Conservation (phyloP, 2,888 invertebrate species). For the Synergus gifuensis region DNA sequence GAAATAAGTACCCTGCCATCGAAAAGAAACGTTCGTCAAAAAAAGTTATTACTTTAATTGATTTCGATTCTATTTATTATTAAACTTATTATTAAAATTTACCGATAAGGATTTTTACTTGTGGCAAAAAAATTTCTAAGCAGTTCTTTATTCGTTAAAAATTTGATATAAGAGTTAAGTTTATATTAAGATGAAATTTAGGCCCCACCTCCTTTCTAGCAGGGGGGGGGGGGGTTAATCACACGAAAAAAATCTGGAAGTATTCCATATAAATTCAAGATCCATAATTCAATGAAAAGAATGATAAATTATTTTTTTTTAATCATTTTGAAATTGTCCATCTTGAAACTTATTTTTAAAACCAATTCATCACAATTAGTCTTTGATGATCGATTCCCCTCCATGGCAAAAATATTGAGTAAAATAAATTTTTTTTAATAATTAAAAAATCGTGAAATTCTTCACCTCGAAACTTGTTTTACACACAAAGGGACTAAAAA, state of each 20-base stretch:
- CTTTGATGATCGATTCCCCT: too few relatives aligned
- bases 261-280: not conserved
- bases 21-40: not conserved
- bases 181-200: not conserved
- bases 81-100: not conserved
- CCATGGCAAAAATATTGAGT: not conserved
- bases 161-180: not conserved
- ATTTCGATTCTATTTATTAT: too few relatives aligned
- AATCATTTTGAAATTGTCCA: too few relatives aligned
- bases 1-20: not conserved
- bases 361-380: not conserved
- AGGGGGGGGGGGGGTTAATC: too few relatives aligned
- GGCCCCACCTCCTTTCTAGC: too few relatives aligned
- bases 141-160: not conserved
- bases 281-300: not conserved
- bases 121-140: not conserved
- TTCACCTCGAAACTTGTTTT: not conserved
- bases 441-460: not conserved
- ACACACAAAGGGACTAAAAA: not conserved
- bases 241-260: not conserved
- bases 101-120: not conserved
- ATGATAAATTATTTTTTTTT: not conserved
- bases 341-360: not conserved
- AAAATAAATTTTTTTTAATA: not conserved
- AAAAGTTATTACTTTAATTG: too few relatives aligned